Evolutionary conservation across 53 echinoderm and acorn worm species (phyloP).

Genomic region (Echinarachnius parma): DNA sequence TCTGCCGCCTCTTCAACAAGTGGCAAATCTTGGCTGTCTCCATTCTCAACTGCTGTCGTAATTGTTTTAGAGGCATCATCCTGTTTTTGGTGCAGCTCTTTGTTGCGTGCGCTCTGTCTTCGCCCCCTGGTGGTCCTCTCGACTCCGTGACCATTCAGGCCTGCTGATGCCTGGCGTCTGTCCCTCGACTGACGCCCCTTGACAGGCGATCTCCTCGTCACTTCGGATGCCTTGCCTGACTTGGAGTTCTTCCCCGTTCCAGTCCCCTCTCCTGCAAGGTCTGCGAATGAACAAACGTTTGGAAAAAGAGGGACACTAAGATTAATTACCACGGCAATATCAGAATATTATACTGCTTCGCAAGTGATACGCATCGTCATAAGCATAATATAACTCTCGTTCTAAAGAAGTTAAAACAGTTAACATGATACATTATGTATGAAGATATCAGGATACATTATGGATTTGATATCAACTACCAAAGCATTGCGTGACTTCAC

Average conservation of each 20-base stretch:
- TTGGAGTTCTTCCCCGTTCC: constrained; percentile 45
- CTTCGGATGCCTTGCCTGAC: constrained; percentile 30
- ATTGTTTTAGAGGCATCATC: too few relatives aligned
- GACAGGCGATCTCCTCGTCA: constrained; percentile 38
- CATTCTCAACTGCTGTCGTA: too few relatives aligned
- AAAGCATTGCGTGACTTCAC: too few relatives aligned
- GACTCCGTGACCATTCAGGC: constrained; percentile 22
- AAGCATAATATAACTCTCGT: too few relatives aligned
- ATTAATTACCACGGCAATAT: constrained; percentile 48
- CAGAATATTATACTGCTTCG: too few relatives aligned
- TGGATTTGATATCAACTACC: too few relatives aligned
- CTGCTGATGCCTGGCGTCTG: constrained; percentile 24
- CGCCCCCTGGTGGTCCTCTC: constrained; percentile 25
- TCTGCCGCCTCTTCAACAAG: too few relatives aligned
- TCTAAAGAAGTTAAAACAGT: too few relatives aligned
- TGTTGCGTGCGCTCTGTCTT: constrained; percentile 17
- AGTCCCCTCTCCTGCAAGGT: constrained; percentile 43
- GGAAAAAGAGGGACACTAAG: constrained; percentile 30
- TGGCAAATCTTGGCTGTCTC: too few relatives aligned
- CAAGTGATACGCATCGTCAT: too few relatives aligned
- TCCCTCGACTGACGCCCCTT: constrained; percentile 44
- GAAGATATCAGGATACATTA: too few relatives aligned
- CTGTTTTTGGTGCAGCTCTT: background rate
- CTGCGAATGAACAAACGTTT: constrained; percentile 10
- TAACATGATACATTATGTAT: too few relatives aligned